phyloP scores from a whole-genome alignment of 2,888 invertebrate species.

The Tetramorium bicarinatum region DNA sequence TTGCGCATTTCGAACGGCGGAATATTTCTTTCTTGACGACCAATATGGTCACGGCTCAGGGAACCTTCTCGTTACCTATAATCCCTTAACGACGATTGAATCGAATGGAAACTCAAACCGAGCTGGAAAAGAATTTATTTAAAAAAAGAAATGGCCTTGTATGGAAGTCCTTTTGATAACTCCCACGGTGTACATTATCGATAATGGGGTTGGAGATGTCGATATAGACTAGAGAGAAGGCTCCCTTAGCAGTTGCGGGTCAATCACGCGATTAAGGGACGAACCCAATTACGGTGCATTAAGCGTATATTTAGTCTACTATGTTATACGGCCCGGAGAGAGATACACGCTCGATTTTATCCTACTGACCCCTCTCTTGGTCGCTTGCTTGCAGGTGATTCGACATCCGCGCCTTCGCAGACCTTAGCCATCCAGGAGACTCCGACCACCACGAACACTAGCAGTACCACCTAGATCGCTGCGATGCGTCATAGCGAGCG shows the following conservation, averaged over 20 bases:
- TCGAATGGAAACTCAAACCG: neutral
- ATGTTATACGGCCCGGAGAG: neutral
- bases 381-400: conserved; percentile 80
- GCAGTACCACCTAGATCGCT: conserved; percentile 75
- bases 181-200: neutral
- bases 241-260: neutral
- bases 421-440: conserved; percentile 84
- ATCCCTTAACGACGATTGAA: neutral
- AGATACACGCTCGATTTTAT: conserved; percentile 2
- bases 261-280: conserved; percentile 15
- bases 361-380: conserved; percentile 4
- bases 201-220: neutral
- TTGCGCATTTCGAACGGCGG: neutral
- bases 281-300: neutral
- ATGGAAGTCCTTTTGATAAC: neutral
- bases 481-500: conserved; percentile 75
- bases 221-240: neutral
- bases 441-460: conserved; percentile 79
- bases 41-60: neutral
- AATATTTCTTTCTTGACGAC: conserved; percentile 13
- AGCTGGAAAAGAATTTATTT: neutral
- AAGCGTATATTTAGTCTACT: conserved; percentile 35
- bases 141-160: neutral
- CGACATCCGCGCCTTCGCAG: conserved; percentile 84
- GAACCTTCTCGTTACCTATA: neutral